Conservation (phyloP, 2,888 invertebrate genomes). For the Kuschelorhynchus macadamiae region DNA sequence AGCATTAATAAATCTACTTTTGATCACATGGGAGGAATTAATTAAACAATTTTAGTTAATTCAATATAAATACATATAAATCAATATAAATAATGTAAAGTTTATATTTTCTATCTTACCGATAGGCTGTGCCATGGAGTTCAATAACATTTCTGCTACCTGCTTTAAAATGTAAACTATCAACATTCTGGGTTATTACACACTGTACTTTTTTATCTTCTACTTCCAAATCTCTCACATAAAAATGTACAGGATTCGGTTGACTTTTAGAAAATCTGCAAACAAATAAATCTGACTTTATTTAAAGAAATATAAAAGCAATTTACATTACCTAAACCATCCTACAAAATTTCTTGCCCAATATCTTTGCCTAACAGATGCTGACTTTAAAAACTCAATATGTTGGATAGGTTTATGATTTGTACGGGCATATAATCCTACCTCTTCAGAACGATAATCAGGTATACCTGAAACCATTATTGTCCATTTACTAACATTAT, state of each 20-base stretch:
- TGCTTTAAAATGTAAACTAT: constrained; percentile 92
- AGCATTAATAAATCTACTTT: too few relatives aligned
- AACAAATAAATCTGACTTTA: neutral
- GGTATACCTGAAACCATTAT: constrained; percentile 83
- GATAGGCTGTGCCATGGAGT: constrained; percentile 86
- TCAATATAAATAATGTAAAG: too few relatives aligned
- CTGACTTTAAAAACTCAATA: constrained; percentile 84
- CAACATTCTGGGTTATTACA: constrained; percentile 97
- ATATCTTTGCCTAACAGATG: constrained; percentile 81
- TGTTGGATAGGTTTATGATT: constrained; percentile 89
- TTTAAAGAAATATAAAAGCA: neutral
- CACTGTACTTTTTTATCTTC: constrained; percentile 66
- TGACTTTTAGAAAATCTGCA: constrained; percentile 78
- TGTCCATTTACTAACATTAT: too few relatives aligned
- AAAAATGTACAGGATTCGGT: constrained; percentile 86
- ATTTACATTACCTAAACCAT: constrained; percentile 76
- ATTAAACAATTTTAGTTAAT: too few relatives aligned
- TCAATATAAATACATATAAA: too few relatives aligned
- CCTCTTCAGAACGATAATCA: constrained; percentile 93
- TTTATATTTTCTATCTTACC: too few relatives aligned
- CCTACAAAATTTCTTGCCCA: constrained; percentile 98
- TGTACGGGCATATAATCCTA: constrained; percentile 90
- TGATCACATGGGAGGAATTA: too few relatives aligned
- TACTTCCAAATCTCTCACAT: constrained; percentile 81
- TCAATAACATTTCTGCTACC: constrained; percentile 86